Percentiles rank a stretch among this genome's conserved stretches.
phyloP scores from a whole-genome alignment of 1,140 invertebrate genomes.

The Nilaparvata lugens region DNA sequence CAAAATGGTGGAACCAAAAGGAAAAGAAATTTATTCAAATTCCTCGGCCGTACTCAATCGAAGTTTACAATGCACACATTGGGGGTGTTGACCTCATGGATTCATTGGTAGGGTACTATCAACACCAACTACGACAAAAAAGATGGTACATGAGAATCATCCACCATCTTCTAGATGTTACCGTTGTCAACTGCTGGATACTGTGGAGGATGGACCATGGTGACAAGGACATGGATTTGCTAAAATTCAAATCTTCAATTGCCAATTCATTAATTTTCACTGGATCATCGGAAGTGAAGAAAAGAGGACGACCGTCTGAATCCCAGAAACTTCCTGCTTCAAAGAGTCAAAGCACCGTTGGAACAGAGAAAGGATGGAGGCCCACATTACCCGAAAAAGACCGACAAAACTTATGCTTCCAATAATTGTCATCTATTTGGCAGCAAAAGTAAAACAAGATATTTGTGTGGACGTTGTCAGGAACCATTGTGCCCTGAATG shows the following conservation, averaged over 20 bases:
- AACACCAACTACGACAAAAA: conserved; percentile 19
- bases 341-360: neutral
- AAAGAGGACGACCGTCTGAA: conserved; percentile 4
- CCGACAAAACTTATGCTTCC: neutral
- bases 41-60: conserved; percentile 18
- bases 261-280: conserved; percentile 6
- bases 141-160: conserved; percentile 26
- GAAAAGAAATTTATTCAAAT: conserved; percentile 24
- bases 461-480: conserved; percentile 13
- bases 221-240: conserved; percentile 7
- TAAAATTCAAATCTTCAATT: conserved; percentile 13
- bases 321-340: neutral
- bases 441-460: conserved; percentile 14
- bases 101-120: conserved; percentile 24
- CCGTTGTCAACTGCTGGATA: conserved; percentile 27
- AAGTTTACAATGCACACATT: conserved; percentile 12
- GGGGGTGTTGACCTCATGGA: conserved; percentile 30
- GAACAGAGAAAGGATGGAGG: conserved; percentile 8
- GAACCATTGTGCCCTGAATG: conserved; percentile 19
- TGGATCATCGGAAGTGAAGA: neutral
- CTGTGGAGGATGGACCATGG: conserved; percentile 13
- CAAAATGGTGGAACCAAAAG: conserved; percentile 18
- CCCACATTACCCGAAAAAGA: conserved; percentile 12
- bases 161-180: conserved; percentile 26
- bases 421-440: conserved; percentile 10